Percentiles rank a stretch among this genome's conserved stretches.
Evolutionary conservation across 2,113 vertebrate genomes (phyloP).

Genomic region (Callopanchax toddi): DNA sequence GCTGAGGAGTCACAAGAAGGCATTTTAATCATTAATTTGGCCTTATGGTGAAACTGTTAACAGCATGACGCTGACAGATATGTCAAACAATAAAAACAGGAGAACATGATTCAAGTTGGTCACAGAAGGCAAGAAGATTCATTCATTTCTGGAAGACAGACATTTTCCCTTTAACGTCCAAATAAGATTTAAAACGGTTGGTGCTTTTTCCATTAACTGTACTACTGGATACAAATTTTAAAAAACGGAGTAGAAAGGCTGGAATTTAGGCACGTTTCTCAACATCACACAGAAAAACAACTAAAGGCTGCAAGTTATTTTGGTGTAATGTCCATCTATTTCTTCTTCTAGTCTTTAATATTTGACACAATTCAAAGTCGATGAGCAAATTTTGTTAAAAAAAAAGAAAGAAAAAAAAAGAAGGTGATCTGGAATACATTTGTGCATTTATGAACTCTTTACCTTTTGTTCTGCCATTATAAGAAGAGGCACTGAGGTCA

Average conservation of each 20-base stretch:
- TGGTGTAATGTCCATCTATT: conserved; percentile 23
- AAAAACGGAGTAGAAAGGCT: conserved; percentile 28
- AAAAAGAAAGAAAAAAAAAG: too few relatives aligned
- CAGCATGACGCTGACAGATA: not conserved
- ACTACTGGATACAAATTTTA: conserved; percentile 45
- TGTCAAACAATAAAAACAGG: conserved; percentile 1
- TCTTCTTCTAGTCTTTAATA: conserved; percentile 28
- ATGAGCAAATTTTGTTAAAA: conserved; percentile 2
- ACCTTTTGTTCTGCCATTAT: conserved; percentile 45
- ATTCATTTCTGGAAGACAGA: conserved; percentile 59
- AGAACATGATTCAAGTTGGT: conserved; percentile 10
- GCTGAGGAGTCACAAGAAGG: conserved; percentile 44
- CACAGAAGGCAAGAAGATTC: conserved; percentile 5
- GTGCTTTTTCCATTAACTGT: conserved; percentile 50
- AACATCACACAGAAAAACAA: conserved; percentile 24
- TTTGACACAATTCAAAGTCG: conserved; percentile 24
- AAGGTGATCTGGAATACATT: conserved; percentile 34
- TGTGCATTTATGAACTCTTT: conserved; percentile 1
- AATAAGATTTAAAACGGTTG: conserved; percentile 49
- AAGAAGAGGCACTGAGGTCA: conserved; percentile 87
- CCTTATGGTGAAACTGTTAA: conserved; percentile 38
- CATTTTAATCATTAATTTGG: conserved; percentile 44
- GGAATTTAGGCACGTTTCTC: conserved; percentile 63
- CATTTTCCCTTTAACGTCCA: conserved; percentile 77
- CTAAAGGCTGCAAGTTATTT: conserved; percentile 19